Percentiles rank a stretch among this genome's conserved stretches.
Conservation (phyloP, 2,797 vertebrate genomes). For the Phataginus tricuspis region DNA sequence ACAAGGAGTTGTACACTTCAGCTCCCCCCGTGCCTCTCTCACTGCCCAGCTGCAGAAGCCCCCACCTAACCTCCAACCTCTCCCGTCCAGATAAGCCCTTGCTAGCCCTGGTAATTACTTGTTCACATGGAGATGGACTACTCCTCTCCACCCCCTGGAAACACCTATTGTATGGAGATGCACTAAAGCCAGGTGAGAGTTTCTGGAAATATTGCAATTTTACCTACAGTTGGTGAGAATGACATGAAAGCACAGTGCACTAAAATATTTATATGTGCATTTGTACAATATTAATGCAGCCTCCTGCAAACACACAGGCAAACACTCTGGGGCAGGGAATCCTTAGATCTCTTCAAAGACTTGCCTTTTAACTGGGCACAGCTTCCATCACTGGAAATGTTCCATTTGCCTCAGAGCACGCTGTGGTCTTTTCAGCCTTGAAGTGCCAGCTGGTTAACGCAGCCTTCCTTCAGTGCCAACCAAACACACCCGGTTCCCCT, state of each 20-base stretch:
- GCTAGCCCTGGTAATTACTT: no score
- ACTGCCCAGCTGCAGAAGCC: no score
- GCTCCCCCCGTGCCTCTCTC: no score
- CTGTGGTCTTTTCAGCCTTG: not conserved
- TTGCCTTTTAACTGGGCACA: not conserved
- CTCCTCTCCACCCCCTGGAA: no score
- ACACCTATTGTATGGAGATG: no score
- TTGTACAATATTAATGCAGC: slow-evolving; percentile 63
- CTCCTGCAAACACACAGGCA: slow-evolving; percentile 28
- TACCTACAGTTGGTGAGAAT: not conserved
- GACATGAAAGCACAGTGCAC: slow-evolving; percentile 27
- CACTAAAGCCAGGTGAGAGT: no score
- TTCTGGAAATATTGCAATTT: no score
- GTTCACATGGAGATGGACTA: no score
- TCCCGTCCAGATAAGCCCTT: no score
- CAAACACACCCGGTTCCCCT: not conserved
- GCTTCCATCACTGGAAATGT: not conserved
- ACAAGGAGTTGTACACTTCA: no score
- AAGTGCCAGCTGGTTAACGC: not conserved
- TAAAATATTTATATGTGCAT: slow-evolving; percentile 64
- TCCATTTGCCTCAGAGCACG: slow-evolving; percentile 7
- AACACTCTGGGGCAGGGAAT: not conserved
- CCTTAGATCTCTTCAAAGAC: not conserved
- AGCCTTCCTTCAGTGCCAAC: not conserved
- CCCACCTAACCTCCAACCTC: no score